phyloP scores from a whole-genome alignment of 1,140 invertebrate genomes.

The Bicyclus anynana region DNA sequence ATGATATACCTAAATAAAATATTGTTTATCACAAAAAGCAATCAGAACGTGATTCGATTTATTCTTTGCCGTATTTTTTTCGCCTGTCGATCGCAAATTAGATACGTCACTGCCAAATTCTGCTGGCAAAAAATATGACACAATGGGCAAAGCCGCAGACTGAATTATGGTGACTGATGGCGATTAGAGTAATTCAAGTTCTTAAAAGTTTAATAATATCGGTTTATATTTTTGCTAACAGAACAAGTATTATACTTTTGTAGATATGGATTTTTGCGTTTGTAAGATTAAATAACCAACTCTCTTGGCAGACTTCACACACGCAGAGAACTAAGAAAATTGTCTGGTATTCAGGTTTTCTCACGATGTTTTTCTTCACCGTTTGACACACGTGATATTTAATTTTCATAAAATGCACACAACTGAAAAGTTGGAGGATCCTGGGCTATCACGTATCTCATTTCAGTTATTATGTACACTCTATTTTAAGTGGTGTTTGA shows the following conservation, averaged over 20 bases:
- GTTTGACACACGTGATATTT: no score
- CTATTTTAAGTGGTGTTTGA: no score
- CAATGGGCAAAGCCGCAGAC: conserved; percentile 39
- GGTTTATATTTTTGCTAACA: neutral
- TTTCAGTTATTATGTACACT: no score
- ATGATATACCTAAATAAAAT: neutral
- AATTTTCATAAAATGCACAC: no score
- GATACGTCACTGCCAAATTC: conserved; percentile 50
- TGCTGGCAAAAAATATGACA: conserved; percentile 46
- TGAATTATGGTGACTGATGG: conserved; percentile 25
- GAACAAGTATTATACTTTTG: neutral
- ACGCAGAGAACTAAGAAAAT: no score
- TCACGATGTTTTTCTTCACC: no score
- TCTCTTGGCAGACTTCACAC: no score
- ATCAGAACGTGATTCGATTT: conserved; percentile 66
- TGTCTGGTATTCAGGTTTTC: no score
- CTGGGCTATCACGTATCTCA: no score
- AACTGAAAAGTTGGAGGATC: no score
- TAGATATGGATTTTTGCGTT: no score
- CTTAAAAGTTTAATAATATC: neutral
- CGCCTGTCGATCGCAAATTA: conserved; percentile 26
- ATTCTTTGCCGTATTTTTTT: conserved; percentile 40
- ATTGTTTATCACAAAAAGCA: conserved; percentile 46
- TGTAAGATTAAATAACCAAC: no score
- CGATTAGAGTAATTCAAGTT: conserved; percentile 5